Evolutionary conservation across 2,113 vertebrate genomes (phyloP).

Genomic region (Archilochus colubris): DNA sequence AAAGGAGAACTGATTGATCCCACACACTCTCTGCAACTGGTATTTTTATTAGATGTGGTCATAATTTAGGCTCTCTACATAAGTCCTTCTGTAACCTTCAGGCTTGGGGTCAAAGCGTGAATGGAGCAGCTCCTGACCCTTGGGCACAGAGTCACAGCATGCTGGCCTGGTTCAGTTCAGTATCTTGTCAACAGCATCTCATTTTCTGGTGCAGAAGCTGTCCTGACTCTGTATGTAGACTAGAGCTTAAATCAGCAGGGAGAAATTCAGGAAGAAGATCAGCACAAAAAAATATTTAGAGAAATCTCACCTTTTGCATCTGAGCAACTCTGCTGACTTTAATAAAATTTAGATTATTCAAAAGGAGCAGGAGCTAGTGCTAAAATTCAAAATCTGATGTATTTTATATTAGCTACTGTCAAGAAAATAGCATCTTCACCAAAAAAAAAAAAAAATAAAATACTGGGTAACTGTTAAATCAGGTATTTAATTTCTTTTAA

Average conservation of each 20-base stretch:
- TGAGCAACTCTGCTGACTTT: neutral
- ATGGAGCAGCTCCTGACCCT: neutral
- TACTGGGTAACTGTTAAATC: neutral
- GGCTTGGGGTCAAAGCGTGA: neutral
- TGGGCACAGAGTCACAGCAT: neutral
- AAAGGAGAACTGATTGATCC: neutral
- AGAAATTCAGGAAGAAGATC: neutral
- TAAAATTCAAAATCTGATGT: neutral
- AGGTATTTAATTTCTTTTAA: neutral
- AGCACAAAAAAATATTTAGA: neutral
- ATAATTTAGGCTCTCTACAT: neutral
- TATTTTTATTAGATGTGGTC: neutral
- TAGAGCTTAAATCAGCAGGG: neutral
- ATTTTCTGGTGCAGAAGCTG: neutral
- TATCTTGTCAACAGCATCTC: neutral
- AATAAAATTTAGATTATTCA: neutral
- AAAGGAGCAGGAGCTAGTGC: neutral
- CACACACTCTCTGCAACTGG: neutral
- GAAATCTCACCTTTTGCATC: neutral
- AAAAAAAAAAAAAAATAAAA: neutral
- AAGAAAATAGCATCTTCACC: neutral
- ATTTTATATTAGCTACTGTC: neutral
- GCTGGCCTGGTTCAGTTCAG: neutral
- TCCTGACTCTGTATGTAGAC: neutral
- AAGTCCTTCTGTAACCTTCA: neutral